Evolutionary conservation across 2,797 vertebrate genomes (phyloP), one percentile per base, ranked within the genome.

Genomic region (Schizothorax lantsangensis): DNA sequence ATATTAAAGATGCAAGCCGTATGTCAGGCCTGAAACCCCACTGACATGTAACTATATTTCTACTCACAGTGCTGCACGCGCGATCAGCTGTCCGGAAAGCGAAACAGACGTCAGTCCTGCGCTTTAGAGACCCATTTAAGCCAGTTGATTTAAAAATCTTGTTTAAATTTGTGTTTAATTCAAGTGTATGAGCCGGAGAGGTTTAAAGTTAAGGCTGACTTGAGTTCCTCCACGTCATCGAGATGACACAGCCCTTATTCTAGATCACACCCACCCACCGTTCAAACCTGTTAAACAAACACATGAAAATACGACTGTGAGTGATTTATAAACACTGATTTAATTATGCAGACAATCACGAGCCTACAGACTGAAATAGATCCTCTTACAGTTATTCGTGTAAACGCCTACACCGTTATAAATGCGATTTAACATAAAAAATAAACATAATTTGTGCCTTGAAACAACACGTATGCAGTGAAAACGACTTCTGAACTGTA

Each of bases 191-290:
- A 68, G 14, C 12, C 17, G 40, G 38, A 71, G 74, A 81, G 72
- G 6, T 33, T 49, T 68, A 72, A 81, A 87, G 75, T 75, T 81
- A 74, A 38, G 26, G 36, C 23, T 14, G 71, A 84, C 89, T 89
- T 88, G 79, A 52, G 90, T 85, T 89, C 86, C 78, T 75, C 47
- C 23, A 81, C 26, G 89, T 89, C 89, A 88, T 69, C 45, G 54
- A 84, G 45, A 75, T 74, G 62, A 40, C 84, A 72, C 40, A 36
- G 54, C 43, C 9, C 19, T 17, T 23, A 40, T 5, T 64, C 47
- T 64, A 59, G 36, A 2, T 14, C 38, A 68, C 72, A 69, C 84
- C 57, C n/a, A 10, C 52, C 21, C 9, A 3, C n/a, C 14, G 0
- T 38, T 73, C 9, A 86, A 71, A 62, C 17, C 84, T 43, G n/a